Evolutionary conservation across 2,113 vertebrate species (phyloP).

Genomic region (Apodemus speciosus): DNA sequence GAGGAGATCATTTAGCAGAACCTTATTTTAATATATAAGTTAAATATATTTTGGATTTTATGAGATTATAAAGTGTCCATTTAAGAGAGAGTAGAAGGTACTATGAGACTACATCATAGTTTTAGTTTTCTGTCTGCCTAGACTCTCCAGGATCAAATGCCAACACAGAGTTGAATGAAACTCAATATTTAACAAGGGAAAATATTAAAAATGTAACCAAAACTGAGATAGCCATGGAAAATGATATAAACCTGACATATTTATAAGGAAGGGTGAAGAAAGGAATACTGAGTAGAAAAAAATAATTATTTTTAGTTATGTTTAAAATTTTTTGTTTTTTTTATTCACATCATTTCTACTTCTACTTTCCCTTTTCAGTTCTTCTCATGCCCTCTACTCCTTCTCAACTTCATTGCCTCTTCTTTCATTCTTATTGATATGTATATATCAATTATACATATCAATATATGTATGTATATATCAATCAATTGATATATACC

Average conservation of each 20-base stretch:
- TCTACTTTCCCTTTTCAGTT: neutral
- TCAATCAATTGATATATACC: no score
- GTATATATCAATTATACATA: neutral
- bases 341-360: neutral
- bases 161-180: conserved; percentile 9
- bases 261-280: neutral
- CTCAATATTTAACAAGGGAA: neutral
- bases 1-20: conserved; percentile 1
- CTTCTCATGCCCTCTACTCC: no score
- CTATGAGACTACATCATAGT: neutral
- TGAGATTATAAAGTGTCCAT: neutral
- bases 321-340: neutral
- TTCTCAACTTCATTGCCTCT: neutral
- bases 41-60: neutral
- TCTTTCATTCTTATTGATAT: neutral
- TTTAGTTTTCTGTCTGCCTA: neutral
- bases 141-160: neutral
- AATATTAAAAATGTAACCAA: neutral
- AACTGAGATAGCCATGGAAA: neutral
- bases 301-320: neutral
- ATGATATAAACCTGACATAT: neutral
- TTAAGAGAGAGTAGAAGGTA: neutral
- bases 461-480: no score
- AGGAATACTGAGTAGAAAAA: neutral
- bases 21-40: neutral